Evolutionary conservation across 92 coral and sea anemone genomes (phyloP), one percentile per base, ranked within the genome.

Genomic region (Blastomussa wellsi): DNA sequence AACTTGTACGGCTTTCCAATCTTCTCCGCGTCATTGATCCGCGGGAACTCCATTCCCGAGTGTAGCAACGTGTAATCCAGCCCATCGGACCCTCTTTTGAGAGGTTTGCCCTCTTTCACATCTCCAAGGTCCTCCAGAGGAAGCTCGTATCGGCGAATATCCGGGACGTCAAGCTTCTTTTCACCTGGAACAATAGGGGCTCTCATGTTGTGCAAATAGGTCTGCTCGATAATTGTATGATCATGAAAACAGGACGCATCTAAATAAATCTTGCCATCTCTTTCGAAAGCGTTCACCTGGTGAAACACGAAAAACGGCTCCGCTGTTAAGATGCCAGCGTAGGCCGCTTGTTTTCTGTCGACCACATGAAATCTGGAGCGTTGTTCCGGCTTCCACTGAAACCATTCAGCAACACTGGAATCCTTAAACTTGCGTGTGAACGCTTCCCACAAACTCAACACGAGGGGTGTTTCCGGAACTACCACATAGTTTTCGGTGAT

Each of bases 401-500:
- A 85, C 33, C 92, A 81, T 7, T 95, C 88, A 0, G 84, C 93
- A 29, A 71, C 64, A 59, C 82, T 77, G 44, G 88, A 81, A 1
- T 93, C 98, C 22, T 84, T 60, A 42, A 95, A 57, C 33, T 65
- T 77, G 36, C 48, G 87, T 2, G 85, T 36, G 66, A 88, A 77
- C 4, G 90, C 31, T 82, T 89, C 84, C 66, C 89, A 81, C 22
- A 95, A 14, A 33, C 85, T 85, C 24, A 93, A 1, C 53, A 93
- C 44, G 55, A 90, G 88, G 0, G 96, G 98, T 49, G 84, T 87
- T 70, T 95, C 93, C 36, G 90, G 86, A 14, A 95, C 82, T 39
- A 95, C 85, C n/a, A 93, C 66, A 86, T 88, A 93, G 57, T 93
- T 93, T 74, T 95, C 93, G 29, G 98, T 95, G 92, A 95, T 86